phyloP scores from a whole-genome alignment of 2,888 invertebrate species.

The Polymixis flavicincta region DNA sequence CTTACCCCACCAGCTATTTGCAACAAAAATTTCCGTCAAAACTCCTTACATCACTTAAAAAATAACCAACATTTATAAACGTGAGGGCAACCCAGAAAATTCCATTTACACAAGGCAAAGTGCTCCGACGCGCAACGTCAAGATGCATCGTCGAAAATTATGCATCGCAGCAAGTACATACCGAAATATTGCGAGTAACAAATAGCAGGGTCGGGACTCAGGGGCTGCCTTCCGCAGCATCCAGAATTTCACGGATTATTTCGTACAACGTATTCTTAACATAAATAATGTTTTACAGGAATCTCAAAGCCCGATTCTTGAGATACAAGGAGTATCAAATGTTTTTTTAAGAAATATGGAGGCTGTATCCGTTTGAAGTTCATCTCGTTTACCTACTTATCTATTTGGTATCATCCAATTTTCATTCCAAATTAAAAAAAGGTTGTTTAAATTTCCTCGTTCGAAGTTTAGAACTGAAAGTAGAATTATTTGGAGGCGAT shows the following conservation, averaged over 20 bases:
- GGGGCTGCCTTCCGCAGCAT: conserved; percentile 31
- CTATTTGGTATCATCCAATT: neutral
- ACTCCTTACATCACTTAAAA: conserved; percentile 46
- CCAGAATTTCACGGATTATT: conserved; percentile 59
- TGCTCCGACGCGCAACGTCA: conserved; percentile 58
- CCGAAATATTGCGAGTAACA: conserved; percentile 61
- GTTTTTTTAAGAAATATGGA: conserved; percentile 62
- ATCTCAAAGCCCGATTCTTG: conserved; percentile 21
- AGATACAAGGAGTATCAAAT: conserved; percentile 39
- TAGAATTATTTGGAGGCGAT: conserved; percentile 65
- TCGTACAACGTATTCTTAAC: conserved; percentile 50
- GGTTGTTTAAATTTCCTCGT: conserved; percentile 2
- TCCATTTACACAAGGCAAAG: conserved; percentile 54
- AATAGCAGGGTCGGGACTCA: conserved; percentile 46
- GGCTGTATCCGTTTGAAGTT: conserved; percentile 66
- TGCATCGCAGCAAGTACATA: conserved; percentile 60
- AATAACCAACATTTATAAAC: conserved; percentile 53
- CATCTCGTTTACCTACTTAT: too few species aligned
- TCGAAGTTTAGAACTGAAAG: conserved; percentile 53
- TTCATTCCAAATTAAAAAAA: conserved; percentile 8
- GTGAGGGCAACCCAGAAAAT: conserved; percentile 53
- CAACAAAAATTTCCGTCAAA: conserved; percentile 27
- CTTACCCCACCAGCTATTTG: neutral
- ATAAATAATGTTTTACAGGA: conserved; percentile 54
- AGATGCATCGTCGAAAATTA: conserved; percentile 65